Base-by-base conservation (phyloP, 2,888 invertebrate genomes). In the Tricholauxania praeusta region DNA sequence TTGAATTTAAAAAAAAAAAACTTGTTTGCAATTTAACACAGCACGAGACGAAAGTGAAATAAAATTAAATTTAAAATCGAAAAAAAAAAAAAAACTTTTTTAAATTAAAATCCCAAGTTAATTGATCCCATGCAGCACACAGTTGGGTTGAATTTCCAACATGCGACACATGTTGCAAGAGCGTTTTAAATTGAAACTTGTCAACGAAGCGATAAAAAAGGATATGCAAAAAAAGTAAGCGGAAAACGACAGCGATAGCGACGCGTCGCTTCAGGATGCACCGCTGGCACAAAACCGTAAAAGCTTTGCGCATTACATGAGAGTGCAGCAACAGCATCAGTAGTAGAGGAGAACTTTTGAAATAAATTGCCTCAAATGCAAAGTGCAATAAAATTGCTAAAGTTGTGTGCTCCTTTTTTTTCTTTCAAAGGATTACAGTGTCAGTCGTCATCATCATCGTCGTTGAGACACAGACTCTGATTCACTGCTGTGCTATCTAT, bases 61-160 rank as follows among this genome's bases (percentile, higher is more conserved):
- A 28, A 57, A 12, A 39, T 39, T 39, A 39, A 39, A 39, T 28
- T 14, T 28, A 2, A 28, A 28, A 28, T 28, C 4, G 19, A 19
- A 55, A 55, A 3, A 17, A 55, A 55, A 55, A 55, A 55, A n/a
- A 48, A 63, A 22, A 51, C 22, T 8, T 64, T 64, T n/a, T 64
- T 64, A 64, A 52, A 64, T 64, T 64, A 64, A 64, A 64, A 64
- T 64, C 64, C 51, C 49, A 64, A 51, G 49, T 51, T 64, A 64
- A 64, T 64, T 64, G 64, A n/a, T 14, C 22, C 57, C 57, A 57
- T 15, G 22, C 57, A 28, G 8, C 55, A 19, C 53, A 53, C 28
- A 57, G 57, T 57, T 12, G 28, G 10, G 19, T 22, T 19, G 57
- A 19, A 28, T 19, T 19, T 28, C 14, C 28, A 12, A 57, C 57